These are phyloP conservation scores for Graptemys geographica DNA, from an alignment of 2,797 vertebrate species.

Conservation along the genomic window DNA sequence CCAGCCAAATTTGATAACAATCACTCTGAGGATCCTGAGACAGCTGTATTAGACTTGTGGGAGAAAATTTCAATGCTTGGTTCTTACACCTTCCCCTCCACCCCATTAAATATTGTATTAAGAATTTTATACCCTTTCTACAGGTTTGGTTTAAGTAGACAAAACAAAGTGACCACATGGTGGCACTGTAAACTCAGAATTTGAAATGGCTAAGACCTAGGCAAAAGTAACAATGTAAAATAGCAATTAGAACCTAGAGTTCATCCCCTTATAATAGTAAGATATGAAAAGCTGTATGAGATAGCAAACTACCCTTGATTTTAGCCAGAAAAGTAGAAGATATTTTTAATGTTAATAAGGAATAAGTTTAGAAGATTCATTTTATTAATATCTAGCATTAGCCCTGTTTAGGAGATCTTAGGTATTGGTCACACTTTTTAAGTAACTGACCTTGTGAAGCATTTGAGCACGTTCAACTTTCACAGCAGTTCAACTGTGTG, in stretches of 20 bases:
- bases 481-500: neutral
- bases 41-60: neutral
- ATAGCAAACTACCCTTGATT: neutral
- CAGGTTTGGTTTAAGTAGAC: neutral
- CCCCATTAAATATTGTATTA: neutral
- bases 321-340: neutral
- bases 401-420: neutral
- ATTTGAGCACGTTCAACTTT: neutral
- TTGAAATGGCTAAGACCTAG: accelerated
- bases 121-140: neutral
- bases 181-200: slow-evolving; percentile 3
- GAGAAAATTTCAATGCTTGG: neutral
- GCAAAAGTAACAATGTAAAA: neutral
- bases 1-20: too few relatives aligned
- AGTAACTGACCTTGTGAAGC: neutral
- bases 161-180: neutral
- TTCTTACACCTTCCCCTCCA: neutral
- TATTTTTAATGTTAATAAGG: neutral
- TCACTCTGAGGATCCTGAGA: neutral
- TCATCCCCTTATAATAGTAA: neutral
- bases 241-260: neutral
- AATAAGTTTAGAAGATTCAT: neutral
- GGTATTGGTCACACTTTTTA: neutral
- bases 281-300: too few relatives aligned
- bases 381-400: neutral